phyloP scores from a whole-genome alignment of 2,113 vertebrate genomes.

The Podiceps cristatus region DNA sequence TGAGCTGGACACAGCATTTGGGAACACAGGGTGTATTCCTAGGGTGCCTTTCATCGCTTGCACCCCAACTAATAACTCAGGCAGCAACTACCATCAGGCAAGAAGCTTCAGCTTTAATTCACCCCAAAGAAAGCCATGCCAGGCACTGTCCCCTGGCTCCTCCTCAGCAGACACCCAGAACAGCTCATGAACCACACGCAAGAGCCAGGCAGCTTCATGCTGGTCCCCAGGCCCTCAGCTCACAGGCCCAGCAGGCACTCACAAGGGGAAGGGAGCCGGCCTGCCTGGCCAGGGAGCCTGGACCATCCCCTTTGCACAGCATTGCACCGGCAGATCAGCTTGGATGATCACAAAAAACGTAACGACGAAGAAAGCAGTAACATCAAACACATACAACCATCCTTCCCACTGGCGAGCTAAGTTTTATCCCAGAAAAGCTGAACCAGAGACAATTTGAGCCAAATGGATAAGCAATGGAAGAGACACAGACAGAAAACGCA shows the following conservation, averaged over 20 bases:
- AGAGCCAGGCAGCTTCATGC: neutral
- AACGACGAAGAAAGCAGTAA: neutral
- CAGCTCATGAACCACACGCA: neutral
- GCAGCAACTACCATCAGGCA: neutral
- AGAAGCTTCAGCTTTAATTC: neutral
- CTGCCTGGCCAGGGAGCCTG: neutral
- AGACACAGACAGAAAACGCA: neutral
- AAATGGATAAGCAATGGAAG: neutral
- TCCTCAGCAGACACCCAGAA: neutral
- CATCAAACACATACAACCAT: neutral
- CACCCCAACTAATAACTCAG: neutral
- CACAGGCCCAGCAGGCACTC: neutral
- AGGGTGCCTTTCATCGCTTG: neutral
- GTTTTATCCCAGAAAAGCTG: neutral
- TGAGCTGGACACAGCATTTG: neutral
- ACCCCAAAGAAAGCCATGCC: accelerated
- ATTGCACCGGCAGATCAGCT: neutral
- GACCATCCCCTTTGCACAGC: neutral
- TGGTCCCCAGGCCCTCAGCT: neutral
- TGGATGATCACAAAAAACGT: neutral
- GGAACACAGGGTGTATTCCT: neutral
- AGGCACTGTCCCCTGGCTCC: neutral
- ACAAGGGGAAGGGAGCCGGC: accelerated
- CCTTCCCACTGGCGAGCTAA: neutral
- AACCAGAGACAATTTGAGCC: neutral